Base-by-base conservation (phyloP, 92 coral and sea anemone species). In the Galaxea fascicularis region DNA sequence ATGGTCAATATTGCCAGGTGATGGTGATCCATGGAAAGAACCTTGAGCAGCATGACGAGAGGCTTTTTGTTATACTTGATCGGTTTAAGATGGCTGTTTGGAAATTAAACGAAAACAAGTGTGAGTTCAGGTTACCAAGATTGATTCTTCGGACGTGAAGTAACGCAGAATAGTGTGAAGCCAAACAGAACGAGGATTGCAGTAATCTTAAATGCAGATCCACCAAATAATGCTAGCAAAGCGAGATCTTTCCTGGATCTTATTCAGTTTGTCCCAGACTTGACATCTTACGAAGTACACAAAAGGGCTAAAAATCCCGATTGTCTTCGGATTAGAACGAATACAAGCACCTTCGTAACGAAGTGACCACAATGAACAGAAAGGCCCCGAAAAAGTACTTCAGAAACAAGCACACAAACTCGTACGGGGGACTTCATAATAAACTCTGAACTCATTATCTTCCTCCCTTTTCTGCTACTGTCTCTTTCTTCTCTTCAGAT, bases 281-380 rank as follows among this genome's bases (percentile, higher is more conserved):
- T 81, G 44, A 73, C 90, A 24, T 53, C 80, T 71, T 85, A 87
- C 71, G 80, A 73, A 79, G 86, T 77, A 63, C 82, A 87, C 56
- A 79, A 69, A 80, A 71, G 66, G 80, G 90, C 90, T 60, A 74
- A 29, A 57, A 87, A 62, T 59, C 90, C 44, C 76, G 86, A 44
- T 71, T 79, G 18, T 26, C 80, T 73, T 25, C 21, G 58, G 90
- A 87, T 63, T 87, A 86, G 86, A 53, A 87, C 16, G 76, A 87
- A 73, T 87, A 87, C 86, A 87, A 51, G 58, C 76, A 20, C 62
- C 90, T 79, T 47, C 79, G 90, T 44, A 87, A 79, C 82, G 52
- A 64, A 87, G 90, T 87, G 16, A 79, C 81, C 47, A 59, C 62
- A 46, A 73, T 60, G 25, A 87, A 80, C 77, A 73, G 83, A 54